Evolutionary conservation across 2,797 vertebrate genomes (phyloP), one percentile per base, ranked within the genome.

Genomic region (Morelia viridis): DNA sequence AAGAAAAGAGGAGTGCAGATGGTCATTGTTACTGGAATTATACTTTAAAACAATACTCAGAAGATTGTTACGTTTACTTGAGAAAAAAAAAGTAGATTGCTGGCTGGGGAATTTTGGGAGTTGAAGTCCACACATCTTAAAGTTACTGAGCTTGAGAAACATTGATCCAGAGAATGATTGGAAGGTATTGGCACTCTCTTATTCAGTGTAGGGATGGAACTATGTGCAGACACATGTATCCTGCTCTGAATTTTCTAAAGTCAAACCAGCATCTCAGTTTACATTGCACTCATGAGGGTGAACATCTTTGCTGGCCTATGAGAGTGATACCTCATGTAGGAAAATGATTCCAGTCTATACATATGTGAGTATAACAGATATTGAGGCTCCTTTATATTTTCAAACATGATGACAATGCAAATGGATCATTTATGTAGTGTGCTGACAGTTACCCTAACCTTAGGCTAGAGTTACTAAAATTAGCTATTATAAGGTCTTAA

Each of bases 321-420:
- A 71, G 41, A 71, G 76, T 24, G 76, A 85, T 90, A 90, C 86
- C 35, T 41, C 35, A 41, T 41, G 35, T n/a, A 31, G 88, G 68
- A 68, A 84, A 88, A 88, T 28, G 65, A 87, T 24, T 22, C 35
- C 68, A 87, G n/a, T 61, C 65, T 56, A 26, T 86, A 41, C 56
- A 80, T 85, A 80, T n/a, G 57, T 80, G 89, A 90, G 57, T 22
- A 86, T 83, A 88, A 65, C 76, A 90, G 89, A 87, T 80, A 50
- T 24, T 83, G 57, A 65, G 53, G 10, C 10, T 90, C 31, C 31
- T 84, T 50, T 65, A 10, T 57, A 46, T 17, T 53, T 53, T 41
- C 2, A 41, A 41, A 41, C 65, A 80, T 35, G 31, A 85, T 85
- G 80, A 64, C 5, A 19, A 80, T 88, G 90, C 60, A 60, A 80